Percentiles rank a stretch among this genome's conserved stretches.
Conservation (phyloP, 2,888 invertebrate species). For the Hecatera dysodea region DNA sequence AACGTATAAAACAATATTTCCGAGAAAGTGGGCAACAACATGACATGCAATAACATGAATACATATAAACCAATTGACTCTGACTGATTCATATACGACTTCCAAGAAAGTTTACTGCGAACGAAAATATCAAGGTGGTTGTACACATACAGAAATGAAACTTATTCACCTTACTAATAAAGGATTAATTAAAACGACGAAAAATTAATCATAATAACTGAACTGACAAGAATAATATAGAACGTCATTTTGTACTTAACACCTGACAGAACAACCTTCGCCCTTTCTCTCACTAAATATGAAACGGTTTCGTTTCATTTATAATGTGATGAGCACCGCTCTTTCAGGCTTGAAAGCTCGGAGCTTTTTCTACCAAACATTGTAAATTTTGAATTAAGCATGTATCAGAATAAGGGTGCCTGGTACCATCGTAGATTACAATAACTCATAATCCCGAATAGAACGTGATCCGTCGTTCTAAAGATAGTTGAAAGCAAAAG, state of each 20-base stretch:
- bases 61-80: constrained; percentile 25
- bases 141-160: constrained; percentile 27
- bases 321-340: constrained; percentile 36
- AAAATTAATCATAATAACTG: constrained; percentile 27
- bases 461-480: constrained; percentile 34
- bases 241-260: constrained; percentile 47
- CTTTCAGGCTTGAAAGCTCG: constrained; percentile 10
- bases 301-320: constrained; percentile 19
- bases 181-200: constrained; percentile 50
- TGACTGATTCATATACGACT: constrained; percentile 14
- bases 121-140: constrained; percentile 16
- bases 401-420: constrained; percentile 7
- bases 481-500: constrained; percentile 56
- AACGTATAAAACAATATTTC: constrained; percentile 12
- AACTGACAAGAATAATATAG: too few species aligned
- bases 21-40: constrained; percentile 25
- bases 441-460: constrained; percentile 33
- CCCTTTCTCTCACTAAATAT: constrained; percentile 38
- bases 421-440: constrained; percentile 12
- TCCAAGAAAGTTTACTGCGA: constrained; percentile 20
- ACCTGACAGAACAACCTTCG: constrained; percentile 43
- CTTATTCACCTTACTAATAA: constrained; percentile 30
- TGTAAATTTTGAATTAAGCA: constrained; percentile 24
- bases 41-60: constrained; percentile 19
- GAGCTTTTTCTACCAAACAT: constrained; percentile 29